These are phyloP conservation scores for Oreochromis grahami DNA, from an alignment of 2,797 vertebrate species.

Conservation along the genomic window DNA sequence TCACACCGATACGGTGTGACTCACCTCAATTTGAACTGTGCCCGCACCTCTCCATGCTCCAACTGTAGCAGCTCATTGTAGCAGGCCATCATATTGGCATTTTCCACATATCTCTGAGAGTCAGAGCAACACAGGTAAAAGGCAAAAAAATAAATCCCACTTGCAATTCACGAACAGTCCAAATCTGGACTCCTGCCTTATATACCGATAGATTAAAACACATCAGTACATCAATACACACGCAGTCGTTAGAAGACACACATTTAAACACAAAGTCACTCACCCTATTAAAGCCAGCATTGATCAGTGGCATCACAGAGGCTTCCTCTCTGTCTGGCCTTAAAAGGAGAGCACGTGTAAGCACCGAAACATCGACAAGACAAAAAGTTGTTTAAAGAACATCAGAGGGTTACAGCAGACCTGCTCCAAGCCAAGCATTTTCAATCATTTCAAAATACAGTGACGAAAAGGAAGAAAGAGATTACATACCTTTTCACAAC, in stretches of 20 bases:
- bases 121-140: slow-evolving; percentile 39
- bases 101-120: slow-evolving; percentile 90
- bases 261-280: slow-evolving; percentile 25
- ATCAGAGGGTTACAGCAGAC: neutral
- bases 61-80: slow-evolving; percentile 97
- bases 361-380: slow-evolving; percentile 1
- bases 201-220: neutral
- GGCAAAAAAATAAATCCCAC: neutral
- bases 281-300: slow-evolving; percentile 97
- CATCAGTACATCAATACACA: slow-evolving; percentile 1
- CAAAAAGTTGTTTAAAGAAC: slow-evolving; percentile 22
- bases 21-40: slow-evolving; percentile 97
- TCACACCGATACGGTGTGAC: neutral
- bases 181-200: neutral
- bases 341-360: slow-evolving; percentile 52
- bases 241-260: neutral
- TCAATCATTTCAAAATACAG: neutral
- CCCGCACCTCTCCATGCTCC: slow-evolving; percentile 90
- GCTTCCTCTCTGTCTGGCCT: slow-evolving; percentile 93
- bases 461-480: neutral
- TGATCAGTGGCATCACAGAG: slow-evolving; percentile 90
- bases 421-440: neutral
- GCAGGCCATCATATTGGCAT: slow-evolving; percentile 93
- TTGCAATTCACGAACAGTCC: neutral
- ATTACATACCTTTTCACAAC: slow-evolving; percentile 90